A percentile compares a stretch with the other conserved stretches of the same genome.
Evolutionary conservation across 2,797 vertebrate genomes (phyloP).

Genomic region (Phaenicophaeus curvirostris): DNA sequence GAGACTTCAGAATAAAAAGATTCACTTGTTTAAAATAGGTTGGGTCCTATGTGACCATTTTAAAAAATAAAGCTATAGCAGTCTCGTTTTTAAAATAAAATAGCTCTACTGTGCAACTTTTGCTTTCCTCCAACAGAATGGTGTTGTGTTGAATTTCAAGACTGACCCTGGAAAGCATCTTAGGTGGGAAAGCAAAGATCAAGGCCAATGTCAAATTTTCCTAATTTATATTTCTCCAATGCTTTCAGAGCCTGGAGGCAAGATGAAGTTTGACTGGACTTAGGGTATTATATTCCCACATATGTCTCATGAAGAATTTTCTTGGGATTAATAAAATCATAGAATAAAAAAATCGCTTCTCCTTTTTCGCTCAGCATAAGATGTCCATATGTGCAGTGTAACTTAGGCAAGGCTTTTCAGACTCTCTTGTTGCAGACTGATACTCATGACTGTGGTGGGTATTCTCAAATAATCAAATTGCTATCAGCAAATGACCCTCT

Average conservation of each 20-base stretch:
- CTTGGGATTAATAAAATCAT: constrained; percentile 8
- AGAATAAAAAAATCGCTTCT: constrained; percentile 7
- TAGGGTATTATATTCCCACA: neutral
- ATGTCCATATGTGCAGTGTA: neutral
- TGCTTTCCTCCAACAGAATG: constrained; percentile 16
- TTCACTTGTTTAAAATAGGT: constrained; percentile 59
- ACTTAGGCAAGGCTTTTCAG: neutral
- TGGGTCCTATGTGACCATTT: constrained; percentile 32
- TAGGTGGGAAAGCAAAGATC: constrained; percentile 53
- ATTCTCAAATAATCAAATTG: neutral
- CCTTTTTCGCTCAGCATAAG: neutral
- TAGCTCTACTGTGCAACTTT: constrained; percentile 11
- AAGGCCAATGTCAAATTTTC: constrained; percentile 10
- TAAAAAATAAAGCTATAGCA: constrained; percentile 20
- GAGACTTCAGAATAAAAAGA: constrained; percentile 53
- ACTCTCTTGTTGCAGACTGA: constrained; percentile 12
- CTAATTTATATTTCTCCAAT: constrained; percentile 17
- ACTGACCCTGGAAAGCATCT: constrained; percentile 37
- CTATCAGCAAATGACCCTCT: neutral
- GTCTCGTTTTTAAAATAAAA: constrained; percentile 3
- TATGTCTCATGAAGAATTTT: neutral
- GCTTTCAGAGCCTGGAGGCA: constrained; percentile 19
- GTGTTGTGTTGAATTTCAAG: constrained; percentile 49
- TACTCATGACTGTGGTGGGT: neutral
- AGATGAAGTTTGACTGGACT: constrained; percentile 7